Base-by-base conservation (phyloP, 2,888 invertebrate genomes). In the Synanthedon andrenaeformis region DNA sequence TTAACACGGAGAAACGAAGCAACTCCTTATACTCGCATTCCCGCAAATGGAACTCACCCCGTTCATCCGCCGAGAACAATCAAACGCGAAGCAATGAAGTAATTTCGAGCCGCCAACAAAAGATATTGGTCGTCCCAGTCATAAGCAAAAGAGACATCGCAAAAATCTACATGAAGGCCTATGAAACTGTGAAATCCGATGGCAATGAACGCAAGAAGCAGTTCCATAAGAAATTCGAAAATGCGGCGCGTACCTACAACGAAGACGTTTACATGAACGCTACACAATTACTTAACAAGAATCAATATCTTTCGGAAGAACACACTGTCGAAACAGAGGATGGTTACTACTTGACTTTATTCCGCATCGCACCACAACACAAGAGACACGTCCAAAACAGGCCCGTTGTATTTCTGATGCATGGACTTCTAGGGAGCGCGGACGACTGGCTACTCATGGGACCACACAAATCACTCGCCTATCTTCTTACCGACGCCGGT, bases 391-490 rank as follows among this genome's bases (percentile, higher is more conserved):
- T 64, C 41, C 63, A 62, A 54, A 49, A 17, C 2, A 72, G 67
- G 53, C 87, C 86, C 5, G 86, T 84, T 1, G 89, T 89, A 1
- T 79, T 91, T 56, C 61, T 92, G 45, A 83, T 90, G 78, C 91
- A 91, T 68, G 92, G 94, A 4, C 72, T 94, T 3, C 70, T 92
- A n/a, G 90, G 90, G 50, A 90, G 90, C 59, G 90, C 93, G 0
- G 89, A 91, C 35, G 90, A 91, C 70, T 95, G 91, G 90, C 79
- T 94, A 3, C 77, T 92, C 57, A 89, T 91, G 72, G 90, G 91
- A 13, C 90, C 90, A 0, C 77, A 87, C 55, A 89, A 90, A 57
- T 79, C 84, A 0, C 79, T 87, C 42, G 76, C 82, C 19, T 86
- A 76, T 66, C 60, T 76, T 57, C 71, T 87, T 13, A 66, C 78